phyloP scores from a whole-genome alignment of 2,888 invertebrate genomes.

The Mechanitis messenoides region DNA sequence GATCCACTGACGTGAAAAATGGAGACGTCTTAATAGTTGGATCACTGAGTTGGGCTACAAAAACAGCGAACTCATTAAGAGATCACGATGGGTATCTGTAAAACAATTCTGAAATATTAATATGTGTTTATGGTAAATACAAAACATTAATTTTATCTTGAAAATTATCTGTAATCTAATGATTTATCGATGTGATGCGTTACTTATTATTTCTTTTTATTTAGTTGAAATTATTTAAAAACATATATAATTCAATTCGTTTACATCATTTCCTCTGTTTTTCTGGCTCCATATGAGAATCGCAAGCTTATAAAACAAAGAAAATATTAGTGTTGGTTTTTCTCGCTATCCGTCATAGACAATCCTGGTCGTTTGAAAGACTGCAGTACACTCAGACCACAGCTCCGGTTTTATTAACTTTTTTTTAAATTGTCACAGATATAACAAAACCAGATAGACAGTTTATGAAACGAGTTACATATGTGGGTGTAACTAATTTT shows the following conservation, averaged over 20 bases:
- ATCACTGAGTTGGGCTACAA: conserved; percentile 38
- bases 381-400: conserved; percentile 28
- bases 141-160: background rate
- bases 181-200: no score
- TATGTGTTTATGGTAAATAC: background rate
- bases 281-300: conserved; percentile 37
- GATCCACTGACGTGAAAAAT: conserved; percentile 63
- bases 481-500: no score
- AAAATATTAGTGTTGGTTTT: conserved; percentile 48
- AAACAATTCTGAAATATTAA: no score
- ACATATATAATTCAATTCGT: conserved; percentile 10
- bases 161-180: no score
- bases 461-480: background rate
- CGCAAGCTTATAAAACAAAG: conserved; percentile 37
- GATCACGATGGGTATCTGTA: no score
- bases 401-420: background rate
- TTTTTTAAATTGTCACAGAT: conserved; percentile 1
- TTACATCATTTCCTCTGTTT: conserved; percentile 11
- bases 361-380: conserved; percentile 48
- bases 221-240: no score
- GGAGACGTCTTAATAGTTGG: conserved; percentile 53
- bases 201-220: no score
- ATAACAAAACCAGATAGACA: background rate
- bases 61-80: conserved; percentile 23
- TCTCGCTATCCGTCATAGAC: conserved; percentile 54